These are phyloP conservation scores for Myotis myotis DNA, from an alignment of 2,797 vertebrate species.

Conservation along the genomic window DNA sequence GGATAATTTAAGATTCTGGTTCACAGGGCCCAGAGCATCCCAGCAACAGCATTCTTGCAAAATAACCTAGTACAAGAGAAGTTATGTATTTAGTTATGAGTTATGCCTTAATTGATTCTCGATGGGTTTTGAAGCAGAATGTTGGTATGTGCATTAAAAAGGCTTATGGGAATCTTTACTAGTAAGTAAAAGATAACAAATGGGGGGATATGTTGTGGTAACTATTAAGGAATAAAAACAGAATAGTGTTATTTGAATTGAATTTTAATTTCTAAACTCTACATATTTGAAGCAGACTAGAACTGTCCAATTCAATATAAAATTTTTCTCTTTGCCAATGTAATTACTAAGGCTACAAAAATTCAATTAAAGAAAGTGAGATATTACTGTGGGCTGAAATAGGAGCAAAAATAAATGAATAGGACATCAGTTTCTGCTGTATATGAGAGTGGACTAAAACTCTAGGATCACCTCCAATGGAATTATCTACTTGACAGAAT, in stretches of 20 bases:
- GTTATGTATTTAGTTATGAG: conserved; percentile 9
- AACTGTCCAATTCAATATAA: conserved; percentile 23
- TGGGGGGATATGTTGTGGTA: background rate
- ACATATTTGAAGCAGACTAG: background rate
- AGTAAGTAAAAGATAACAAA: conserved; percentile 40
- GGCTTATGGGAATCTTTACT: background rate
- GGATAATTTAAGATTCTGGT: background rate
- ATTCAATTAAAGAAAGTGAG: conserved; percentile 8
- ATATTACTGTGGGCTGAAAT: background rate
- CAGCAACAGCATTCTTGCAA: background rate
- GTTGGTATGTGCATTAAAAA: background rate
- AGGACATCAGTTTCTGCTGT: background rate
- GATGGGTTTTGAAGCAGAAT: background rate
- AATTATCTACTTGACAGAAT: background rate
- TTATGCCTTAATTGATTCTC: conserved; percentile 11
- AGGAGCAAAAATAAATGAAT: conserved; percentile 21
- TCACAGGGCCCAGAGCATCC: background rate
- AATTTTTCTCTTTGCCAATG: background rate
- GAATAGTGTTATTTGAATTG: background rate
- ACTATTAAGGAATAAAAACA: conserved; percentile 25
- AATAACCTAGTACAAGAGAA: background rate
- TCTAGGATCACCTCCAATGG: background rate
- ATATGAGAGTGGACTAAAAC: background rate
- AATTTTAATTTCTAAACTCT: conserved; percentile 40
- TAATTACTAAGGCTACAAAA: conserved; percentile 3